phyloP scores from a whole-genome alignment of 1,140 invertebrate genomes.

The Hyphantria cunea region DNA sequence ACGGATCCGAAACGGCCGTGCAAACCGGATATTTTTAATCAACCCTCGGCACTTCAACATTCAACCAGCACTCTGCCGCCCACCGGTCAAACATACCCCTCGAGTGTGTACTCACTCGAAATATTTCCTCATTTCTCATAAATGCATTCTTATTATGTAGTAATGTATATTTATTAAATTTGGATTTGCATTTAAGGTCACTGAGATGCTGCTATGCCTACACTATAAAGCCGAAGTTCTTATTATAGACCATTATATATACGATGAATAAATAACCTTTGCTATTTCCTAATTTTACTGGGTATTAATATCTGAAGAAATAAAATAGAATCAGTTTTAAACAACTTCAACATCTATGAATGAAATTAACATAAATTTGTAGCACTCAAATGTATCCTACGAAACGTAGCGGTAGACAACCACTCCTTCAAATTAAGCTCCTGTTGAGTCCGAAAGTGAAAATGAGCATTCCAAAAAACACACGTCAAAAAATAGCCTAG shows the following conservation, averaged over 20 bases:
- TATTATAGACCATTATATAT: conserved; percentile 9
- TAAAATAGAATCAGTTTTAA: too few relatives aligned
- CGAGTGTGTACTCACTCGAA: neutral
- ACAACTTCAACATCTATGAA: too few relatives aligned
- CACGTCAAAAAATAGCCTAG: too few relatives aligned
- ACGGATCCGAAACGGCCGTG: conserved; percentile 20
- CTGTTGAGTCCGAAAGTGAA: too few relatives aligned
- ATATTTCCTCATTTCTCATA: neutral
- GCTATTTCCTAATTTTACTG: too few relatives aligned
- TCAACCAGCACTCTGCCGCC: neutral
- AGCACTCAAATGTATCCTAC: too few relatives aligned
- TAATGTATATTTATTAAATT: conserved; percentile 13
- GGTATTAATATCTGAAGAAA: too few relatives aligned
- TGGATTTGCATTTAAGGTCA: conserved; percentile 6
- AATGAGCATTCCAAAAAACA: too few relatives aligned
- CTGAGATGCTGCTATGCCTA: neutral
- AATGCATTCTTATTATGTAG: conserved; percentile 11
- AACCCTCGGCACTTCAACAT: conserved; percentile 18
- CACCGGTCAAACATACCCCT: neutral
- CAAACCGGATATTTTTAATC: conserved; percentile 41
- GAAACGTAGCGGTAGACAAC: too few relatives aligned
- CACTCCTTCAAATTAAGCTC: too few relatives aligned
- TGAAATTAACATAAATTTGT: too few relatives aligned
- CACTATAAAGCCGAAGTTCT: neutral
- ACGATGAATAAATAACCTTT: too few relatives aligned